These are phyloP conservation scores for Crenichthys baileyi DNA, from an alignment of 2,797 vertebrate genomes.

Conservation along the genomic window DNA sequence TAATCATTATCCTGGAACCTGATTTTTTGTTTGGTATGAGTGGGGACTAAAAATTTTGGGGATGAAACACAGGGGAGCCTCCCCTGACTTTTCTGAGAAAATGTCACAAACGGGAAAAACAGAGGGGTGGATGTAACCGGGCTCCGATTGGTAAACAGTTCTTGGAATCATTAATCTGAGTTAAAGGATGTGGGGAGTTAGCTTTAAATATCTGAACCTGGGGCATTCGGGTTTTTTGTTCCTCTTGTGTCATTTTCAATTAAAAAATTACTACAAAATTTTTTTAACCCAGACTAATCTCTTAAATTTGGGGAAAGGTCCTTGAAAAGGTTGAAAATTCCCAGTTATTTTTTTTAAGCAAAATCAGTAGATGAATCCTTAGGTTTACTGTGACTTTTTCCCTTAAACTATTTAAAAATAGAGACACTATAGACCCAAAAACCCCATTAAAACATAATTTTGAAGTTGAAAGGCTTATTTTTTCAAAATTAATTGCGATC, in stretches of 20 bases:
- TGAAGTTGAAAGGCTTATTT: too few relatives aligned
- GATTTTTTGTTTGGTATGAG: not conserved
- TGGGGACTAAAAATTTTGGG: slow-evolving; percentile 24
- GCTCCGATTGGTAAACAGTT: not conserved
- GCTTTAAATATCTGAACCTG: slow-evolving; percentile 1
- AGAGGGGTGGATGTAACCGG: slow-evolving; percentile 50
- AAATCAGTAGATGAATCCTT: not conserved
- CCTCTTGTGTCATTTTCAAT: slow-evolving; percentile 7
- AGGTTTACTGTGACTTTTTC: too few relatives aligned
- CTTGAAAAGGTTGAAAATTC: not conserved
- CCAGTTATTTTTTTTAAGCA: not conserved
- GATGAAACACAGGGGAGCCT: slow-evolving; percentile 26
- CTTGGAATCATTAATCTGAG: slow-evolving; percentile 21
- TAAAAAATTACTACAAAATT: not conserved
- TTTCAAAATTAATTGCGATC: too few relatives aligned
- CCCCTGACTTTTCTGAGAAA: slow-evolving; percentile 13
- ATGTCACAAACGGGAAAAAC: slow-evolving; percentile 28
- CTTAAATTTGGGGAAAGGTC: not conserved
- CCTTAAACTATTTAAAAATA: too few relatives aligned
- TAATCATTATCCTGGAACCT: not conserved
- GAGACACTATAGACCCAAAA: too few relatives aligned
- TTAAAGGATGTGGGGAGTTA: not conserved
- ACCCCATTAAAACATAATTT: too few relatives aligned
- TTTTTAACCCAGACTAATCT: not conserved
- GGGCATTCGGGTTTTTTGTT: not conserved